Base-by-base conservation (phyloP, 2,888 invertebrate species). In the Carterocephalus palaemon region DNA sequence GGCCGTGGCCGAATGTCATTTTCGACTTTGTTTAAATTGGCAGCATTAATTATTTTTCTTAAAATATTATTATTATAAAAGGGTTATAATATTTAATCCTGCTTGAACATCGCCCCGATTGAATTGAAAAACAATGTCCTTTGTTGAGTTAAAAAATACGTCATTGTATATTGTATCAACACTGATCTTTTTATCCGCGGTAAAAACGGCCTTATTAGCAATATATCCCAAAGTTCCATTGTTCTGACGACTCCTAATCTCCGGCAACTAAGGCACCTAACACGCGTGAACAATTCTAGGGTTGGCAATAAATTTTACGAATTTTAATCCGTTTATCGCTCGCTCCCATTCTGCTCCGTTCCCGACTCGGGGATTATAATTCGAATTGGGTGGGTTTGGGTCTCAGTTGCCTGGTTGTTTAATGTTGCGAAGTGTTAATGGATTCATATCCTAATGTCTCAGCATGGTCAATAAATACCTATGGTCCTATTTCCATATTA, bases 291-390 rank as follows among this genome's bases (percentile, higher is more conserved):
- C 36, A 43, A 43, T 43, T 43, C 28, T 43, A 43, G 42, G 42
- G 42, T 43, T 19, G 38, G 20, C 40, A 36, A 37, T 45, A 37
- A 45, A 45, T 45, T 45, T 37, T 23, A 37, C 37, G 31, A 45
- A 45, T 70, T 77, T 77, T 78, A 83, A 83, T 78, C 80, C 78
- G 60, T 56, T 83, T 83, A 83, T 82, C 83, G 72, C 60, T 53
- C 56, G 53, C 59, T 50, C 59, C 73, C 77, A 64, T 64, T 66
- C 66, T 59, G 69, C 65, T 36, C 23, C 17, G 29, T 4, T 4
- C 36, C 37, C 36, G 6, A 28, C 10, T 8, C 12, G 22, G 36
- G 34, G 41, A 42, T 42, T 42, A 42, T 33, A 28, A 20, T 6
- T 15, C 13, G 28, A 9, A 28, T n/a, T n/a, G n/a, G n/a, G n/a